Conservation (phyloP, 2,888 invertebrate genomes). For the Liodrosophila aerea region DNA sequence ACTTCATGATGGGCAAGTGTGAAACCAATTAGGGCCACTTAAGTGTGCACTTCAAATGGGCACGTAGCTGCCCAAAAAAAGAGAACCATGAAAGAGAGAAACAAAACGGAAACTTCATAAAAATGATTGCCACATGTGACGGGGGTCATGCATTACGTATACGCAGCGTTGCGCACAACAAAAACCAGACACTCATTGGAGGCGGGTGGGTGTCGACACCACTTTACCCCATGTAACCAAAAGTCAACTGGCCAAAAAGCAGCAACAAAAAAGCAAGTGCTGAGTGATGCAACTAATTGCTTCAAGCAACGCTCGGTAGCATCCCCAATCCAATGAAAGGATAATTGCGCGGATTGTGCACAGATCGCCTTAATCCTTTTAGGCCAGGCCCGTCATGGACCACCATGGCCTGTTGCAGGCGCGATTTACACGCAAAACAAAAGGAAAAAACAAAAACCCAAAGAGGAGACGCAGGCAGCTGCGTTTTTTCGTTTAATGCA, state of each 20-base stretch:
- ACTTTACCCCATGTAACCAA: constrained; percentile 59
- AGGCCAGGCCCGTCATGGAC: constrained; percentile 53
- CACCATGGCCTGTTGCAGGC: constrained; percentile 24
- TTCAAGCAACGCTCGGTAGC: constrained; percentile 43
- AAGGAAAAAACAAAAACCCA: constrained; percentile 22
- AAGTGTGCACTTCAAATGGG: constrained; percentile 74
- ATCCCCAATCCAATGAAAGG: constrained; percentile 66
- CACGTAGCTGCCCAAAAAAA: constrained; percentile 40
- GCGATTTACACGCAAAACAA: constrained; percentile 46
- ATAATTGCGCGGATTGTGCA: constrained; percentile 78
- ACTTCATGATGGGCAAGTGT: constrained; percentile 72
- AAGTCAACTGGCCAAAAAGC: constrained; percentile 67
- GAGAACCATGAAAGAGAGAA: constrained; percentile 24
- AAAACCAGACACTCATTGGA: constrained; percentile 22
- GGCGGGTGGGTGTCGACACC: neutral
- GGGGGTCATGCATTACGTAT: constrained; percentile 61
- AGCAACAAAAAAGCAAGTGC: constrained; percentile 51
- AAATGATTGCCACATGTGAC: constrained; percentile 64
- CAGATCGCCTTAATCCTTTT: constrained; percentile 80
- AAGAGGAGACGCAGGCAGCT: constrained; percentile 10
- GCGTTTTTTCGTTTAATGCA: constrained; percentile 47
- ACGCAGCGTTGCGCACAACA: constrained; percentile 58
- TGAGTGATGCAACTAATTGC: constrained; percentile 78
- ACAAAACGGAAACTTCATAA: constrained; percentile 45
- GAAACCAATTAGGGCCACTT: constrained; percentile 79